Evolutionary conservation across 2,113 vertebrate genomes (phyloP), one percentile per base, ranked within the genome.

Genomic region (Echinops telfairi): DNA sequence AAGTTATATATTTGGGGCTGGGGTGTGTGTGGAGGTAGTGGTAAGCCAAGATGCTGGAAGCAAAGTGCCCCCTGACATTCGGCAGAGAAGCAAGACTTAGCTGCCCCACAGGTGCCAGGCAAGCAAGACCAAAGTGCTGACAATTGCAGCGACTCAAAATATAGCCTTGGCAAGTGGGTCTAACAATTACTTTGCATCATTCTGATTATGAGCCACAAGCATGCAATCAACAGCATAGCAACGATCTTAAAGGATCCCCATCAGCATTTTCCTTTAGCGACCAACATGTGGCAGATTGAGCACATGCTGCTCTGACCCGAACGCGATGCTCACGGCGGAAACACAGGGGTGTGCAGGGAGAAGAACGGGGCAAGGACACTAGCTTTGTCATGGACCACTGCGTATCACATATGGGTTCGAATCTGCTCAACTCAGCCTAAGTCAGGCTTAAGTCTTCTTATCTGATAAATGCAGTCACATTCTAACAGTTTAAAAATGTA

Each of bases 151-250:
- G 43, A 70, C 83, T 93, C 83, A 95, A 90, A 95, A 90, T 80
- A 64, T 81, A 94, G 95, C 94, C 94, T 89, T 75, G 92, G 93
- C 94, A 93, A 92, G 95, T 43, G 11, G 33, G 93, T 90, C 76
- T 75, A 93, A 95, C 96, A 96, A 94, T 95, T 89, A 93, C 93
- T 97, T 86, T 36, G 43, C 94, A 93, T 92, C 95, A 43, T 90
- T 95, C 90, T 96, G 96, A 97, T 96, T 92, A 95, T 93, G 96
- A 95, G 93, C 90, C 92, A 92, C 90, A 93, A 96, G 95, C 96
- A 96, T 92, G 96, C 96, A 97, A 95, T 96, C 96, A 95, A 79
- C 94, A 82, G 95, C 88, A 23, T 3, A 95, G 89, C 94, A 88
- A 95, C 25, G 4, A 75, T 92, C 93, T 79, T 76, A 88, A 95